Evolutionary conservation across 2,888 invertebrate genomes (phyloP).

Genomic region (Synanthedon vespiformis): DNA sequence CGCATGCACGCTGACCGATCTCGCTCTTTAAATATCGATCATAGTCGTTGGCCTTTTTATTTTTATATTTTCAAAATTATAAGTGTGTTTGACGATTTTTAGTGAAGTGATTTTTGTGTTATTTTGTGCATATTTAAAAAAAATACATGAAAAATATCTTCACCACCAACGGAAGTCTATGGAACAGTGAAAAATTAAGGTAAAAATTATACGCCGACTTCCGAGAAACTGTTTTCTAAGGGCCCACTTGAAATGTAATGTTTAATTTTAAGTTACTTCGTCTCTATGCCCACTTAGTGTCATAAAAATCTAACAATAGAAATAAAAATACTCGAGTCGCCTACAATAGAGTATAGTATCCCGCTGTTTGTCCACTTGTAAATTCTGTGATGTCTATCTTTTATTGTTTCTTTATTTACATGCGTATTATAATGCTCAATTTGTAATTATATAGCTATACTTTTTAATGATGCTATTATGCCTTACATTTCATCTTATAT

Average conservation of each 20-base stretch:
- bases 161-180: neutral
- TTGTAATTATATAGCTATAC: too few relatives aligned
- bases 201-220: neutral
- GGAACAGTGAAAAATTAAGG: neutral
- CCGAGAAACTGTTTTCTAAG: neutral
- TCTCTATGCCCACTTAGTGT: constrained; percentile 8
- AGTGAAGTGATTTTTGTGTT: neutral
- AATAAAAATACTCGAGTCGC: constrained; percentile 37
- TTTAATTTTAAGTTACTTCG: neutral
- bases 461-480: too few relatives aligned
- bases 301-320: constrained; percentile 32
- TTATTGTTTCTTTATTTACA: too few relatives aligned
- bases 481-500: too few relatives aligned
- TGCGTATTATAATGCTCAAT: too few relatives aligned
- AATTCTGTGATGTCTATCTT: too few relatives aligned
- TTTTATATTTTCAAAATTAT: neutral
- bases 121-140: neutral
- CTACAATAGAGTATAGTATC: constrained; percentile 12
- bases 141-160: neutral
- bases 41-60: neutral
- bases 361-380: neutral
- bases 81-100: neutral
- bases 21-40: neutral
- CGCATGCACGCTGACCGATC: neutral
- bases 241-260: neutral